These are phyloP conservation scores for Hecatera dysodea DNA, from an alignment of 2,888 invertebrate genomes.

Conservation along the genomic window DNA sequence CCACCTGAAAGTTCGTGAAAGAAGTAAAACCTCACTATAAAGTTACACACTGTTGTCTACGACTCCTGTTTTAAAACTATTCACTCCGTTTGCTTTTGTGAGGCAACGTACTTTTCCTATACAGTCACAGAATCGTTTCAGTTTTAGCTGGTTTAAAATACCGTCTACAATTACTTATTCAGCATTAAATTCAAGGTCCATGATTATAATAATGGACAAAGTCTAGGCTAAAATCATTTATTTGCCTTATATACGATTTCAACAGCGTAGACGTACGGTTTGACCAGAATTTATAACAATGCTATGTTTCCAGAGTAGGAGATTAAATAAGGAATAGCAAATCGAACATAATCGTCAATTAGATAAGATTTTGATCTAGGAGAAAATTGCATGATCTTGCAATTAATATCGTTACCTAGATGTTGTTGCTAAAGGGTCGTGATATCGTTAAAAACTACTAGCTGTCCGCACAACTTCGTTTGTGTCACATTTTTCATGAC, in stretches of 20 bases:
- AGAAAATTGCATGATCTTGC: background rate
- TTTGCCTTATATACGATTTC: background rate
- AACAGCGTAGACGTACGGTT: background rate
- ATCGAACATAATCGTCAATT: background rate
- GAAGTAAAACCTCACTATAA: constrained; percentile 29
- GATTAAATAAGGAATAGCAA: background rate
- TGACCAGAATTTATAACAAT: background rate
- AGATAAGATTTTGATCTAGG: background rate
- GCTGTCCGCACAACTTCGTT: no score
- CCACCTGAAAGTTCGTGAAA: constrained; percentile 22
- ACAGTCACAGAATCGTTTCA: background rate
- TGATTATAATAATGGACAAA: no score
- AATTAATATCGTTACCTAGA: background rate
- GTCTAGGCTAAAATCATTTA: no score
- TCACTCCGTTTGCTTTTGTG: background rate
- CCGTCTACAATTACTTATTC: background rate
- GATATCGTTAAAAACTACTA: constrained; percentile 8
- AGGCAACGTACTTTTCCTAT: background rate
- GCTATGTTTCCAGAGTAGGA: background rate
- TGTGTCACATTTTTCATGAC: no score
- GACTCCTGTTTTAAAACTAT: constrained; percentile 35
- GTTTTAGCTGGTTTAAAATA: background rate
- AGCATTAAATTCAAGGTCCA: no score
- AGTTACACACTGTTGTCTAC: constrained; percentile 21
- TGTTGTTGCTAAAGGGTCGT: background rate